Evolutionary conservation across 2,888 invertebrate species (phyloP).

Genomic region (Agriotes lineatus): DNA sequence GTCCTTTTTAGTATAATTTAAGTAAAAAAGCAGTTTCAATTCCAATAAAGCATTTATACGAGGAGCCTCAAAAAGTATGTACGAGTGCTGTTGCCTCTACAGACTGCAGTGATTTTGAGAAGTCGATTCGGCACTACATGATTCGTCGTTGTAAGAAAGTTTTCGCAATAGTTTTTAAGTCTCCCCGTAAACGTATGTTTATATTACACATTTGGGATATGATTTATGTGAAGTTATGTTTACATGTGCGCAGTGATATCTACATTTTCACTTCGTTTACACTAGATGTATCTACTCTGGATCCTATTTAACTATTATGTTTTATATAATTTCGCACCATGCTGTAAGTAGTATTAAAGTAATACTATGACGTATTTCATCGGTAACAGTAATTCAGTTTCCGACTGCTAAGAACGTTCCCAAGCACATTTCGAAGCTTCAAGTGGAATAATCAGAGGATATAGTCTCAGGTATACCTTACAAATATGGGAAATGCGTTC

Average conservation of each 20-base stretch:
- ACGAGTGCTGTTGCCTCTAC: slow-evolving; percentile 4
- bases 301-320: slow-evolving; percentile 47
- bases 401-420: slow-evolving; percentile 39
- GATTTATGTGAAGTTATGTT: slow-evolving; percentile 61
- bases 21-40: slow-evolving; percentile 68
- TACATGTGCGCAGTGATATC: slow-evolving; percentile 61
- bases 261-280: slow-evolving; percentile 56
- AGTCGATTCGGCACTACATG: background rate
- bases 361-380: slow-evolving; percentile 46
- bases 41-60: slow-evolving; percentile 66
- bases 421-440: slow-evolving; percentile 42
- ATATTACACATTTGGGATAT: slow-evolving; percentile 59
- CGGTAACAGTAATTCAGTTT: slow-evolving; percentile 30
- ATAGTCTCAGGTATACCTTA: slow-evolving; percentile 62
- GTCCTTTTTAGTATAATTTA: slow-evolving; percentile 54
- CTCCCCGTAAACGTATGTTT: slow-evolving; percentile 45
- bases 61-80: slow-evolving; percentile 50
- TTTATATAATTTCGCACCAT: slow-evolving; percentile 53
- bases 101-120: slow-evolving; percentile 2
- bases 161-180: slow-evolving; percentile 30
- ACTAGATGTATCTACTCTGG: slow-evolving; percentile 50
- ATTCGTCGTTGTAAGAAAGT: slow-evolving; percentile 33
- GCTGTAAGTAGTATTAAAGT: slow-evolving; percentile 47
- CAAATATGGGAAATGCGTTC: slow-evolving; percentile 26
- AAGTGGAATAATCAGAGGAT: no score